Evolutionary conservation across 2,888 invertebrate species (phyloP), one percentile per base, ranked within the genome.

Genomic region (Amiota mariae): DNA sequence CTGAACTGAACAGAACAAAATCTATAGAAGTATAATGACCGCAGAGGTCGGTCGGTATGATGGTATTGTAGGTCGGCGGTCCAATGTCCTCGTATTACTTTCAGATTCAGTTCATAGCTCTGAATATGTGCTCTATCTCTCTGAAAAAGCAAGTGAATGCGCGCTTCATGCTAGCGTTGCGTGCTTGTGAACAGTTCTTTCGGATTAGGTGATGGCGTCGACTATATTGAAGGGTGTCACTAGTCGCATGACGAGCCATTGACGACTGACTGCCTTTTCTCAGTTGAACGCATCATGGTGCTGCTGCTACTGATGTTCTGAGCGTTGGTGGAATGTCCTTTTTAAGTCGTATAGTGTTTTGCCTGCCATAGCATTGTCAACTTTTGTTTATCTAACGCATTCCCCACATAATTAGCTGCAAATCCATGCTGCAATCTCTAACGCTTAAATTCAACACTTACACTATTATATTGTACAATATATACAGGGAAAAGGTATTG

Each of bases 381-480:
- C 59, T 20, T 78, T 76, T 83, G 83, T 84, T 84, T 84, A 84
- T 85, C 85, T 81, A 78, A 80, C 84, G 75, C 82, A 84, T 84
- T 85, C 85, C 83, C 81, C 84, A 85, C 82, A 81, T 85, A 84
- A 84, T 84, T 84, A 84, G 85, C 81, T 80, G 70, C 78, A 79
- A 84, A 78, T 68, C 71, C 63, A 13, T 20, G 49, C 20, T 46
- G 56, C 70, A 51, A 56, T 54, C 72, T 13, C 68, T 36, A 9
- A 20, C 24, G n/a, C 20, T 54, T 70, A 36, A 36, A 36, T 36
- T 36, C 36, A 36, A 36, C 36, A 36, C 36, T 36, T 36, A 36
- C 36, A 36, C n/a, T 36, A 36, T 36, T 4, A 36, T 36, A 54
- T 24, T 15, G 54, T 36, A 36, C 36, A n/a, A n/a, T 6, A 36